Conservation (phyloP, 2,113 vertebrate species). For the Lontra canadensis region DNA sequence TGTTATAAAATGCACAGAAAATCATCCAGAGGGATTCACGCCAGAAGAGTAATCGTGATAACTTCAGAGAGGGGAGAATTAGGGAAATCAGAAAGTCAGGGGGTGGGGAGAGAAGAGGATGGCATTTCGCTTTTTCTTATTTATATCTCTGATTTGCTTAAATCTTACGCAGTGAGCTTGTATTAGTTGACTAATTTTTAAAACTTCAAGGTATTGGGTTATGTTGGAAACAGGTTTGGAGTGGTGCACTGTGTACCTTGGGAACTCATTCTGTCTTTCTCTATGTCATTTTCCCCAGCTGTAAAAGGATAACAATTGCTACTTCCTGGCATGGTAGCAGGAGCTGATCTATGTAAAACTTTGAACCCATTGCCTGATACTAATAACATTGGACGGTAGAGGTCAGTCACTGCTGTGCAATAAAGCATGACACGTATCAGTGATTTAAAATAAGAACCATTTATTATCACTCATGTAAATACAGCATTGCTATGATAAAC, state of each 20-base stretch:
- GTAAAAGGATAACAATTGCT: neutral
- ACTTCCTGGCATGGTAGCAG: neutral
- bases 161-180: neutral
- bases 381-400: neutral
- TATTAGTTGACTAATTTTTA: neutral
- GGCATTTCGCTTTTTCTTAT: neutral
- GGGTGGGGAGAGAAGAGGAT: neutral
- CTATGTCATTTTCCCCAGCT: neutral
- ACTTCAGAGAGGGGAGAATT: neutral
- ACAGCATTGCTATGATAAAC: neutral
- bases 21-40: neutral
- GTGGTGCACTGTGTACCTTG: neutral
- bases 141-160: neutral
- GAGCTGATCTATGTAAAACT: neutral
- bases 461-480: neutral
- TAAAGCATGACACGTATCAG: neutral
- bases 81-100: neutral
- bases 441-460: neutral
- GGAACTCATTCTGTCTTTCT: neutral
- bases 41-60: neutral
- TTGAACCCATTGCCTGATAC: neutral
- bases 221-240: neutral
- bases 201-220: neutral
- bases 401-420: neutral
- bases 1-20: slow-evolving; percentile 18